Evolutionary conservation across 2,113 vertebrate species (phyloP), one percentile per base, ranked within the genome.

Genomic region (Triplophysa siluroides): DNA sequence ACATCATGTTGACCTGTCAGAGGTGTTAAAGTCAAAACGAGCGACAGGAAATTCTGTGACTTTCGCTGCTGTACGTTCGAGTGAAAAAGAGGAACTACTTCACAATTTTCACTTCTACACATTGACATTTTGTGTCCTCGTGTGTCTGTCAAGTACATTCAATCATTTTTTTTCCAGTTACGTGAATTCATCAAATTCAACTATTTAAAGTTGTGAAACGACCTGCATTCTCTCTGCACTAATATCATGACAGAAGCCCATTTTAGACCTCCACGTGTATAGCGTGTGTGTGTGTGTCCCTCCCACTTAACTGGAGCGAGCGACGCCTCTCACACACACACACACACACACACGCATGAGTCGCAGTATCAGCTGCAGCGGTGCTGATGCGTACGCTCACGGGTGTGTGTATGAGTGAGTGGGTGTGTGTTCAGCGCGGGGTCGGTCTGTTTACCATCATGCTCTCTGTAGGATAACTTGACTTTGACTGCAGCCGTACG

Each of bases 321-420:
- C 75, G 80, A 66, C 85, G 90, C 88, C 92, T 93, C 90, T 24
- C n/a, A 64, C 73, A 64, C 38, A 52, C 90, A 24, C 24, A 2
- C 24, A 24, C 29, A 78, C 85, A 92, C 91, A 43, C 8, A 29
- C 29, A 78, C 85, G 92, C 91, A 43, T 1, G 82, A 26, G 86
- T 85, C 85, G 64, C 72, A 79, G 82, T 74, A 74, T 68, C 56
- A 19, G 38, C 85, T 83, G 87, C 87, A 77, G 78, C 9, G 69
- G 78, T 82, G 78, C 50, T 74, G n/a, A 64, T 19, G 60, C 54
- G 56, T 13, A 10, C 9, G 29, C 10, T 33, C 23, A 16, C 1
- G 3, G 8, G 38, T 33, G 13, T 38, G 33, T 38, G 33, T 38
- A 7, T 38, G 6, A 38, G 33, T 38, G 33, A 38, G 33, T 8